A percentile compares a stretch with the other conserved stretches of the same genome.
Conservation (phyloP, 2,888 invertebrate species). For the Pteria penguin region DNA sequence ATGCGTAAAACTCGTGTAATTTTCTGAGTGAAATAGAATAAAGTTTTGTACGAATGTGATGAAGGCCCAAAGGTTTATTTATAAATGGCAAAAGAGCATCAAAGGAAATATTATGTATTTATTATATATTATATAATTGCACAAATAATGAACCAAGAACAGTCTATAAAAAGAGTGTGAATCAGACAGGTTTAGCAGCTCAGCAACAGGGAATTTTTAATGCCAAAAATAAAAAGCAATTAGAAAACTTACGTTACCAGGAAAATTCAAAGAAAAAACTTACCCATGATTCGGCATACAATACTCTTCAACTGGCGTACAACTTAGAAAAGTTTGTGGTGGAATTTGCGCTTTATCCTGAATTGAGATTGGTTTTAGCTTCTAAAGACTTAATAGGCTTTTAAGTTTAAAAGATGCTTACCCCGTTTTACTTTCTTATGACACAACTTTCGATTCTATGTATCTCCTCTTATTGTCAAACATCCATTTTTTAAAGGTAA, state of each 20-base stretch:
- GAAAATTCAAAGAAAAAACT: constrained; percentile 1
- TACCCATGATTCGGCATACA: neutral
- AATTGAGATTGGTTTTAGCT: constrained; percentile 4
- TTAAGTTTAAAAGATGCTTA: constrained; percentile 3
- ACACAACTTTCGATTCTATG: constrained; percentile 18
- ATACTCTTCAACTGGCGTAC: no score
- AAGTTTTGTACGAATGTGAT: no score
- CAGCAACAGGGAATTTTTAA: constrained; percentile 2
- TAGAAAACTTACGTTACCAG: neutral
- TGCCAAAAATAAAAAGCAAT: neutral
- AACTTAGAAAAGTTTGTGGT: constrained; percentile 5
- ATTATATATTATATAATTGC: neutral
- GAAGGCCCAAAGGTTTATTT: no score
- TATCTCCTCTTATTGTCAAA: constrained; percentile 15
- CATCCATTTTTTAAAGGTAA: constrained; percentile 14
- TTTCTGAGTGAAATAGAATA: no score
- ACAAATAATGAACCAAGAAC: neutral
- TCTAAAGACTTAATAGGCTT: constrained; percentile 2
- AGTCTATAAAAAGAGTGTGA: constrained; percentile 5
- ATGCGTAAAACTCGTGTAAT: no score
- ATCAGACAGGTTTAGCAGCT: neutral
- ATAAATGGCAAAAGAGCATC: no score
- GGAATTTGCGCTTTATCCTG: constrained; percentile 13
- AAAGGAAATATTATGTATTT: no score
- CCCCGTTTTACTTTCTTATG: neutral